phyloP scores from a whole-genome alignment of 2,113 vertebrate genomes.

The Willisornis vidua region DNA sequence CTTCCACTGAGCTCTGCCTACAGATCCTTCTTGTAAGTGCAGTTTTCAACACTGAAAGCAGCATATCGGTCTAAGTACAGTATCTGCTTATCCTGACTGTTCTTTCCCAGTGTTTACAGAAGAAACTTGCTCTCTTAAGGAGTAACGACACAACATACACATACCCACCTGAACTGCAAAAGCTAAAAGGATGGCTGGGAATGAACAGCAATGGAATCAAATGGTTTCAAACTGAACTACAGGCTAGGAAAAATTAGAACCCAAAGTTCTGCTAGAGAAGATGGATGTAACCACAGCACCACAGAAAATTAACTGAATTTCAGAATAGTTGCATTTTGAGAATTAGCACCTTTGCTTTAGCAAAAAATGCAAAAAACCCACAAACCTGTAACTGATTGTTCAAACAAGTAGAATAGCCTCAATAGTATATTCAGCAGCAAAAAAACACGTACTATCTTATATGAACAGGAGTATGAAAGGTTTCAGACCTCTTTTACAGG shows the following conservation, averaged over 20 bases:
- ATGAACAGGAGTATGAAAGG: neutral
- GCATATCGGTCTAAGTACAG: neutral
- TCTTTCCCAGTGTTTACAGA: neutral
- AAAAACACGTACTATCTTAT: neutral
- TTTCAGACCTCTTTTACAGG: neutral
- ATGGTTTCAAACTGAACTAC: neutral
- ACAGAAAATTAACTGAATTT: neutral
- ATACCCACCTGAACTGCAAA: neutral
- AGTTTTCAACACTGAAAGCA: neutral
- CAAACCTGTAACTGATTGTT: neutral
- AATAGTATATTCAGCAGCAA: neutral
- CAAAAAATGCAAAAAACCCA: neutral
- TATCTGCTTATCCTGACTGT: neutral
- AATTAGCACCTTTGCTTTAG: neutral
- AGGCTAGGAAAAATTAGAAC: neutral
- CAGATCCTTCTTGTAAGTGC: neutral
- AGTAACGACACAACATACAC: neutral
- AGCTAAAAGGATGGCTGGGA: neutral
- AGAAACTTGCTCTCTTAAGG: neutral
- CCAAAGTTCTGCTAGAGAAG: neutral
- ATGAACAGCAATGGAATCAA: neutral
- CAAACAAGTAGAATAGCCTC: neutral
- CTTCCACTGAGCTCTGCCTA: neutral
- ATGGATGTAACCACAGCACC: neutral
- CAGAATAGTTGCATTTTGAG: neutral